Percentiles rank a stretch among this genome's conserved stretches.
These are phyloP conservation scores for Etia nguti DNA, from an alignment of 2,113 vertebrate species.

Conservation along the genomic window DNA sequence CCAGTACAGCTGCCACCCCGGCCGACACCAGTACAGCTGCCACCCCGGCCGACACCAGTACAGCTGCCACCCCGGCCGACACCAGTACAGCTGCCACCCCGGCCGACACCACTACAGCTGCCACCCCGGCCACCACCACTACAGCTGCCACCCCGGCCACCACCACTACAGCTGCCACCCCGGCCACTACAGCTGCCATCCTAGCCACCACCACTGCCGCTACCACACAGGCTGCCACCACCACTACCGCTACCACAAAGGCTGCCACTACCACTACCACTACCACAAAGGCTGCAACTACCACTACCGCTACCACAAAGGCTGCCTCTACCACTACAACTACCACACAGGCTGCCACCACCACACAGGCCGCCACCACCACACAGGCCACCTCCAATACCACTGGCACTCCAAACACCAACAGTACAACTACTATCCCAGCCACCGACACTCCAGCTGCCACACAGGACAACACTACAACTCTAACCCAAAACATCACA, in stretches of 20 bases:
- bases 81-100: rapidly evolving
- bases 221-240: rapidly evolving
- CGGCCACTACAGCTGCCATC: rapidly evolving
- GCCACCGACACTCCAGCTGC: background rate
- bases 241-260: no score
- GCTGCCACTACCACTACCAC: rapidly evolving
- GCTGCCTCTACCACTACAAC: rapidly evolving
- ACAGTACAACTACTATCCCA: background rate
- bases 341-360: no score
- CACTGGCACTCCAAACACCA: background rate
- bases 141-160: rapidly evolving
- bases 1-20: rapidly evolving
- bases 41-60: rapidly evolving
- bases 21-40: rapidly evolving
- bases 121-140: no score
- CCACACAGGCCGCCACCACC: background rate
- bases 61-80: rapidly evolving
- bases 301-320: rapidly evolving
- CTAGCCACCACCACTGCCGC: rapidly evolving
- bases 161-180: rapidly evolving
- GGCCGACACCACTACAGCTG: background rate
- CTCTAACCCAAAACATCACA: background rate
- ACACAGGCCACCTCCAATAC: no score
- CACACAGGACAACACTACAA: background rate
- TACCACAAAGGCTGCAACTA: rapidly evolving